These are phyloP conservation scores for Melitaea athalia DNA, from an alignment of 2,888 invertebrate genomes.

Conservation along the genomic window DNA sequence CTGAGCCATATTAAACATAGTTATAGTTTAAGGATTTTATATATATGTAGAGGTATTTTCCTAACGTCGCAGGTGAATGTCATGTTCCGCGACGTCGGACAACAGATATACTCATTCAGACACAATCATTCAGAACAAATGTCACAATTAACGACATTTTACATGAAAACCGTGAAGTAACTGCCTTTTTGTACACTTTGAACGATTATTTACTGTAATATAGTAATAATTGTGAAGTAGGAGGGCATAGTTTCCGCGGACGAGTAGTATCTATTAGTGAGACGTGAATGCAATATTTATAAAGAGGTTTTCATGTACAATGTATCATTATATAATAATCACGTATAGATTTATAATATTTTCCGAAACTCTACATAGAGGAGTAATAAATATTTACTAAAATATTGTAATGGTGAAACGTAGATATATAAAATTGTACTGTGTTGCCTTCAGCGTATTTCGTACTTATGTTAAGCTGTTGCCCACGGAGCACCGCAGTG, in stretches of 20 bases:
- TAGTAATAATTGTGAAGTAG: not conserved
- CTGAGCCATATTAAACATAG: constrained; percentile 46
- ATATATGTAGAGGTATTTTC: constrained; percentile 48
- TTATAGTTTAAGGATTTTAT: constrained; percentile 46
- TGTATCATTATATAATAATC: constrained; percentile 53
- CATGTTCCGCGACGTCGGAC: constrained; percentile 39
- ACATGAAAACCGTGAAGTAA: constrained; percentile 44
- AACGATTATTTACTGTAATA: not conserved
- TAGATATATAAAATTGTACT: constrained; percentile 54
- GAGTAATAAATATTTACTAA: constrained; percentile 71
- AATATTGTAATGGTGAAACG: constrained; percentile 55
- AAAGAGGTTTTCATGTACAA: constrained; percentile 59
- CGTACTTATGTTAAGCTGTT: constrained; percentile 42
- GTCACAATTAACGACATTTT: constrained; percentile 69
- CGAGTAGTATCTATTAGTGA: constrained; percentile 10
- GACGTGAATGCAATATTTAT: constrained; percentile 6
- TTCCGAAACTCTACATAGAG: constrained; percentile 79
- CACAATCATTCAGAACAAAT: constrained; percentile 65
- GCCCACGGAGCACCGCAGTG: constrained; percentile 43
- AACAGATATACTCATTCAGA: constrained; percentile 73
- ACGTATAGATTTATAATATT: constrained; percentile 73
- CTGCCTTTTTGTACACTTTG: constrained; percentile 8
- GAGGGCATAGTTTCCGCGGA: not conserved
- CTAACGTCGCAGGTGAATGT: constrained; percentile 44
- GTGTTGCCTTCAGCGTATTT: constrained; percentile 59